Evolutionary conservation across 2,888 invertebrate genomes (phyloP).

Genomic region (Lycophotia porphyrea): DNA sequence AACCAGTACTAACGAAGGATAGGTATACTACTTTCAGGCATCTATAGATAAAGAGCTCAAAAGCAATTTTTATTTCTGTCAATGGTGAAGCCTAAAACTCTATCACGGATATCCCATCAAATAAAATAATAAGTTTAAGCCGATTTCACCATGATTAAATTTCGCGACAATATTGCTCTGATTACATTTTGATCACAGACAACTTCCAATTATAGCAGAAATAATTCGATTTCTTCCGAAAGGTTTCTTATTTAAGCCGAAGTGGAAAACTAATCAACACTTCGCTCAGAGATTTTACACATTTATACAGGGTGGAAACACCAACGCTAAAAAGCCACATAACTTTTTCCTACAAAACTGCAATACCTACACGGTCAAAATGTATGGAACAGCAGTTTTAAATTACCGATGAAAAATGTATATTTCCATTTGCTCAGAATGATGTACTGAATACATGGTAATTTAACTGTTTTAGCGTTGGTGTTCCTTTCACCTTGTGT

Average conservation of each 20-base stretch:
- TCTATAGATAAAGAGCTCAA: no score
- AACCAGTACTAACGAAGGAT: background rate
- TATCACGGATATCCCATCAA: slow-evolving; percentile 2
- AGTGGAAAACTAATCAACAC: slow-evolving; percentile 30
- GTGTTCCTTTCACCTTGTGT: no score
- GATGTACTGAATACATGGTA: no score
- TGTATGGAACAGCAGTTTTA: no score
- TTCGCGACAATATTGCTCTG: slow-evolving; percentile 6
- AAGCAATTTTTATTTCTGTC: background rate
- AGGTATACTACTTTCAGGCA: background rate
- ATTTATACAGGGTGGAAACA: background rate
- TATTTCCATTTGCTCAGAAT: no score
- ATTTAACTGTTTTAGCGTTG: no score
- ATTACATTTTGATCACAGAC: slow-evolving; percentile 23
- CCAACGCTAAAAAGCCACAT: no score
- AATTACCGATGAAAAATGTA: no score
- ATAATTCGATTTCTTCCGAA: slow-evolving; percentile 24
- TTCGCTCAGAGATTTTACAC: background rate
- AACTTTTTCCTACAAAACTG: no score
- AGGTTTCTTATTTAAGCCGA: slow-evolving; percentile 12
- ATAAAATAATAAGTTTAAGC: background rate
- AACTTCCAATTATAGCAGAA: slow-evolving; percentile 19
- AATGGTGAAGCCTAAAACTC: background rate
- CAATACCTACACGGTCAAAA: no score
- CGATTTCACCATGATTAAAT: slow-evolving; percentile 5